phyloP scores from a whole-genome alignment of 2,888 invertebrate species.

The Baccha elongata region DNA sequence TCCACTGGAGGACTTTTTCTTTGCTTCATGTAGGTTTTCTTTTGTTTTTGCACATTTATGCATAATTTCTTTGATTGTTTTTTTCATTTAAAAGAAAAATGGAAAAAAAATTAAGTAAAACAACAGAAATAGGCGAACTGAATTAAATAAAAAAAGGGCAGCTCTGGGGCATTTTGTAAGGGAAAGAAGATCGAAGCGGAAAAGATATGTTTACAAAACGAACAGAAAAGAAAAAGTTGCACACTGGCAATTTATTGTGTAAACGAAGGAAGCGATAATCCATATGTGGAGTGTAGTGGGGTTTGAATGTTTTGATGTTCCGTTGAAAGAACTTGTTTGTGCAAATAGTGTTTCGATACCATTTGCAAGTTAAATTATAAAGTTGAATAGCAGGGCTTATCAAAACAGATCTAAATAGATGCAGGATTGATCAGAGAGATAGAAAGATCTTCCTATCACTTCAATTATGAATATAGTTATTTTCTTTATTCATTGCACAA shows the following conservation, averaged over 20 bases:
- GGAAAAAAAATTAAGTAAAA: conserved; percentile 6
- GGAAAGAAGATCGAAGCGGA: conserved; percentile 19
- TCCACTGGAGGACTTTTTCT: conserved; percentile 19
- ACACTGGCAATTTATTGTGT: conserved; percentile 20
- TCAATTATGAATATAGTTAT: no score
- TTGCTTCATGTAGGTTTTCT: conserved; percentile 5
- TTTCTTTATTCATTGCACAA: no score
- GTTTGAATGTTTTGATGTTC: neutral
- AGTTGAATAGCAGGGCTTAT: neutral
- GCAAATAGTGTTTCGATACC: conserved; percentile 1
- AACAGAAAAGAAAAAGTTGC: neutral
- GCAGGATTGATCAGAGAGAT: no score
- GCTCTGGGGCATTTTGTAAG: neutral
- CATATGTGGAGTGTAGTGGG: neutral
- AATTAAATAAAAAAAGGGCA: conserved; percentile 9
- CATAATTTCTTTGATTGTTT: neutral
- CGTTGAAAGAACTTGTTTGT: neutral
- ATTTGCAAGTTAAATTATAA: neutral
- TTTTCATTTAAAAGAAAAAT: neutral
- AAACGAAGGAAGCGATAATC: conserved; percentile 27
- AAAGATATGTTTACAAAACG: conserved; percentile 26
- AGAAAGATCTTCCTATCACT: neutral
- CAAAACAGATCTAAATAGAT: neutral
- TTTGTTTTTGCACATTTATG: conserved; percentile 28
- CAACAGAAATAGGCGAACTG: neutral